Evolutionary conservation across 92 coral and sea anemone genomes (phyloP).

Genomic region (Parazoanthus darwini): DNA sequence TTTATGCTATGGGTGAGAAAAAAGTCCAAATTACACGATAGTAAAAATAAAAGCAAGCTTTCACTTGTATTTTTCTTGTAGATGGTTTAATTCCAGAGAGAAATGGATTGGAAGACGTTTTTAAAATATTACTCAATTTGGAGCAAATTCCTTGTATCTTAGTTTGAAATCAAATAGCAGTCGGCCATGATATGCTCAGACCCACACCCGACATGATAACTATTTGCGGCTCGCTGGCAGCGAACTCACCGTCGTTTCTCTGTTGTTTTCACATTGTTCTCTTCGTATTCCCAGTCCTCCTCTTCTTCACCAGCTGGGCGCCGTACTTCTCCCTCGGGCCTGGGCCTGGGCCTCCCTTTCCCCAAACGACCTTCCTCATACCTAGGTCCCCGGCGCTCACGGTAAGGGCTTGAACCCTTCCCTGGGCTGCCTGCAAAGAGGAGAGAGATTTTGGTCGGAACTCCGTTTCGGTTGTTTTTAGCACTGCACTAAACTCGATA

Average conservation of each 20-base stretch:
- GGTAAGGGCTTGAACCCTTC: conserved; percentile 62
- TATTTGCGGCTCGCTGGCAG: not conserved
- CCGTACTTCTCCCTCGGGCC: conserved; percentile 58
- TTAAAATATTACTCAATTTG: not conserved
- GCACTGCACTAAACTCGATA: not conserved
- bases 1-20: not conserved
- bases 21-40: no score
- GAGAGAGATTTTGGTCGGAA: not conserved
- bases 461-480: not conserved
- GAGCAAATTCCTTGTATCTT: no score
- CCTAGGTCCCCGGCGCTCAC: conserved; percentile 69
- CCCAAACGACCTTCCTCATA: conserved; percentile 69
- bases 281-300: conserved; percentile 91
- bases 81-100: not conserved
- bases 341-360: conserved; percentile 54
- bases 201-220: no score
- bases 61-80: not conserved
- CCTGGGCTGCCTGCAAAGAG: conserved; percentile 27
- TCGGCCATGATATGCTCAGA: no score
- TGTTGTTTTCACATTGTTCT: conserved; percentile 59
- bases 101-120: not conserved
- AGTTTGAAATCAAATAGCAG: no score
- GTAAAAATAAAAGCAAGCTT: no score
- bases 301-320: conserved; percentile 75
- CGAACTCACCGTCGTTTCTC: conserved; percentile 43